phyloP scores from a whole-genome alignment of 2,888 invertebrate genomes.

The Perithous albicinctus region DNA sequence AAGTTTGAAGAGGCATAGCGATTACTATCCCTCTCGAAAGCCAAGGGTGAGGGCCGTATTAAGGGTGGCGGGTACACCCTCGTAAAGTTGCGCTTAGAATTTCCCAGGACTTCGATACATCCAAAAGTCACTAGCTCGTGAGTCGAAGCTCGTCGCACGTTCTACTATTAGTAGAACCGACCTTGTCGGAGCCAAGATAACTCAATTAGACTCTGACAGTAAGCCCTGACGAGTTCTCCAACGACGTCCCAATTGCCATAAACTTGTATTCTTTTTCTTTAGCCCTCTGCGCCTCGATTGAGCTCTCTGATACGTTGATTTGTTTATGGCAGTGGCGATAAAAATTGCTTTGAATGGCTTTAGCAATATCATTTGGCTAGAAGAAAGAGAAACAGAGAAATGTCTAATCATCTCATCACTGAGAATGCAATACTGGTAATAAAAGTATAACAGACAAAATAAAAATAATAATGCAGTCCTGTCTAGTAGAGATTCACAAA shows the following conservation, averaged over 20 bases:
- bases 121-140: not conserved
- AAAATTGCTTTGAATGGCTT: too few relatives aligned
- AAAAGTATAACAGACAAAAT: too few relatives aligned
- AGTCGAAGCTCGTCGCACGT: constrained; percentile 4
- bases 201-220: constrained; percentile 19
- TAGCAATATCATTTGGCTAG: not conserved
- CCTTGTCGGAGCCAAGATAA: constrained; percentile 28
- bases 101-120: constrained; percentile 23
- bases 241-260: constrained; percentile 9
- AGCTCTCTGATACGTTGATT: not conserved
- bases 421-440: not conserved
- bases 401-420: not conserved
- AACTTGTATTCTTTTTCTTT: constrained; percentile 3
- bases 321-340: too few relatives aligned
- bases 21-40: not conserved
- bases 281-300: not conserved
- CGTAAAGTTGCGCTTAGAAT: constrained; percentile 1
- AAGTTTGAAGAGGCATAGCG: not conserved
- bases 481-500: too few relatives aligned
- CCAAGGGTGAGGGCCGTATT: too few relatives aligned
- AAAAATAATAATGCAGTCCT: too few relatives aligned
- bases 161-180: constrained; percentile 19
- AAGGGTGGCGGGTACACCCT: too few relatives aligned
- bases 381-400: not conserved
- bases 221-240: not conserved